A percentile compares a stretch with the other conserved stretches of the same genome.
These are phyloP conservation scores for Andinoacara biseriatus DNA, from an alignment of 2,113 vertebrate genomes.

Conservation along the genomic window DNA sequence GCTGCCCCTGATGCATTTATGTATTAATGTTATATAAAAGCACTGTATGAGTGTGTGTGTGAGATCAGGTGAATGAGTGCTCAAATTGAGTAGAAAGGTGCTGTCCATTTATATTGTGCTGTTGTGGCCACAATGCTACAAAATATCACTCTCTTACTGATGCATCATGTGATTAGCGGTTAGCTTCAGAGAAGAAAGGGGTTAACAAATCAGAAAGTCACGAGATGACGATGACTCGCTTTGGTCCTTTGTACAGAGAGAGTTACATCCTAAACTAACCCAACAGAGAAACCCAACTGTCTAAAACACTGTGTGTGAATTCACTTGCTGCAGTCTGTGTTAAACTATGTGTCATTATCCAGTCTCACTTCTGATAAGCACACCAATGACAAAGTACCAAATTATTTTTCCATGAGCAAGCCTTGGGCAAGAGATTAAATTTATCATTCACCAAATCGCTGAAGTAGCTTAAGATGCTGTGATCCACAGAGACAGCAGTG, in stretches of 20 bases:
- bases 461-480: neutral
- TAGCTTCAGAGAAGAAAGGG: neutral
- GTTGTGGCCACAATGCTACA: neutral
- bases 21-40: too few species aligned
- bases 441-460: neutral
- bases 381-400: neutral
- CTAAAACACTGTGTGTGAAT: neutral
- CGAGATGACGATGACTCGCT: neutral
- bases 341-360: neutral
- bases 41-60: too few species aligned
- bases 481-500: slow-evolving; percentile 21
- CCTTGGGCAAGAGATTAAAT: slow-evolving; percentile 3
- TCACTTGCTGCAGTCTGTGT: neutral
- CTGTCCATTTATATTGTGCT: too few species aligned
- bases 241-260: neutral
- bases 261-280: rapidly evolving
- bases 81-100: too few species aligned
- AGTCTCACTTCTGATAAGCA: neutral
- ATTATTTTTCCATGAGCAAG: neutral
- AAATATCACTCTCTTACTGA: neutral
- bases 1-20: too few species aligned
- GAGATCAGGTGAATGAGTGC: too few species aligned
- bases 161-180: neutral
- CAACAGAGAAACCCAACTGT: neutral
- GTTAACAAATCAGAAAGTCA: slow-evolving; percentile 14